Base-by-base conservation (phyloP, 1,140 invertebrate species). In the Apis laboriosa region DNA sequence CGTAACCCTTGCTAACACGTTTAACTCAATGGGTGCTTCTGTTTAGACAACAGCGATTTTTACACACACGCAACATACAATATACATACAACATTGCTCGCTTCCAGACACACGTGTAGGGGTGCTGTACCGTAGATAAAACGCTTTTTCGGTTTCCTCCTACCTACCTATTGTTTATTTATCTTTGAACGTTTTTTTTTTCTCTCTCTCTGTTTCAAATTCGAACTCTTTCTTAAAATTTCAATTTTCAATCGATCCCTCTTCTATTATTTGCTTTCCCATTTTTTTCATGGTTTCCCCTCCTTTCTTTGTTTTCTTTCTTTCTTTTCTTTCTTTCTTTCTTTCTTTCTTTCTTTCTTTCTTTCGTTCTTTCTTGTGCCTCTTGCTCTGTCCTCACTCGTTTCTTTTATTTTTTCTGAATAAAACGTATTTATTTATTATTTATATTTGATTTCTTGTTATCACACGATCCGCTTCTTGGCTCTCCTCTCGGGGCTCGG, bases 401-500 rank as follows among this genome's bases (percentile, higher is more conserved):
- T 7, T 43, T 43, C 5, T 43, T 43, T 43, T 43, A 7, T 43
- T 70, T 87, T 87, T 68, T 84, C 64, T 86, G 56, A 80, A 51
- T 73, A 66, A 74, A 80, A 21, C 12, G 61, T 80, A 72, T 43
- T 72, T 74, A 72, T 4, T 72, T 82, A 76, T 60, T 70, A 67
- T 84, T 72, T 84, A 28, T 70, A 67, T 84, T 72, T 84, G 28
- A 17, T 76, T 85, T 66, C 81, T 80, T 83, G 66, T 85, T 66
- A 79, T n/a, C 63, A 73, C 75, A 71, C 84, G 66, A 91, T 90
- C 89, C 90, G 93, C 92, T 94, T 94, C 90, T 93, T 91, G 93
- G 93, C 92, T 93, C 92, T 94, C 89, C 91, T 94, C 93, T 94
- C 92, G 93, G 93, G 93, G 93, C 93, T 94, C 93, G 93, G 93